Base-by-base conservation (phyloP, 92 coral and sea anemone species). In the Palythoa heliodiscus region DNA sequence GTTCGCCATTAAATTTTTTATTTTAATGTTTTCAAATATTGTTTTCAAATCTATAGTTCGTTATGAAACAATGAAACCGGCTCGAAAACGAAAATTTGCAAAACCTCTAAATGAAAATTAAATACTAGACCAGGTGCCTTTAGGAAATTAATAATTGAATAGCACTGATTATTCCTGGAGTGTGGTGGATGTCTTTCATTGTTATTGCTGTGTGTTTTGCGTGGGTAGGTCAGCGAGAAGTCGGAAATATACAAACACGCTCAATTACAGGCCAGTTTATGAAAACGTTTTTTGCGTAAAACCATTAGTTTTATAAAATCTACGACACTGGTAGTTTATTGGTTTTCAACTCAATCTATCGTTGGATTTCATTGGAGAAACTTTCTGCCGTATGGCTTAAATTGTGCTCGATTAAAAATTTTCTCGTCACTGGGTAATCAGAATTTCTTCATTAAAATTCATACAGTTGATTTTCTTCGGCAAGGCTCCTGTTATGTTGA, bases 131-230 rank as follows among this genome's bases (percentile, higher is more conserved):
- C 69, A 63, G 69, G 25, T 63, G 69, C 9, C 69, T 63, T 23
- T 6, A 63, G 69, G 69, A 63, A 63, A 63, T 63, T 19, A 63
- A 63, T 63, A 63, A 63, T 63, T 63, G 69, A 63, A 63, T 29
- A 11, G 9, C 22, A 63, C 22, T 63, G 11, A n/a, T 63, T 63
- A 63, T 63, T 63, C 69, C 25, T n/a, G 8, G 25, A 63, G 25
- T 63, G 69, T 20, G 25, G 29, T 63, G 69, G 69, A 63, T 19
- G 22, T 63, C 69, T 19, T 16, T 11, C 22, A 63, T 63, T 63
- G 69, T 63, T 9, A 4, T n/a, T 19, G 69, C 22, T 3, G 7
- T 63, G 69, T 63, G 69, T 63, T 63, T 63, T 63, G 69, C 69
- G 69, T 63, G 69, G 69, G 69, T 4, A 63, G 69, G 17, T 63